Evolutionary conservation across 1,140 invertebrate genomes (phyloP), one percentile per base, ranked within the genome.

Genomic region (Trichonephila clavata): DNA sequence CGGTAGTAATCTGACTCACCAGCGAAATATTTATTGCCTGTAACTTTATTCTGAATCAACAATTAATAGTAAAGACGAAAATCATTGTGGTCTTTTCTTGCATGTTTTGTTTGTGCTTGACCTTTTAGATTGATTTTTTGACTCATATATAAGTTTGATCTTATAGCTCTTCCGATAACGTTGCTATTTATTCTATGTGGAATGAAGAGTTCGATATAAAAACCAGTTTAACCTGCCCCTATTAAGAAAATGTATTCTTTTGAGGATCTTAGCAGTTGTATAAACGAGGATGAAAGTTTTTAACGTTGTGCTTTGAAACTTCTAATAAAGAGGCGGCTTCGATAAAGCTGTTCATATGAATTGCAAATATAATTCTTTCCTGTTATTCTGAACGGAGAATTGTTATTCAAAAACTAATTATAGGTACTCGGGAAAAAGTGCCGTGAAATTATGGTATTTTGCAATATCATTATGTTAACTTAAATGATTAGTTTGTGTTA

Each of bases 1-100:
- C 81, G 20, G 80, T 43, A 21, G 43, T 83, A 83, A 59, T 83
- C 81, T 83, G 81, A 83, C 43, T 83, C 81, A 83, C 20, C 57
- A 50, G n/a, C 50, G 39, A 83, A 83, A 27, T 83, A 83, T 83
- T 83, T 83, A 83, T 83, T 57, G 81, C 81, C 43, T 16, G 39
- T n/a, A 50, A 59, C 50, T 83, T 50, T 50, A 10, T 50, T 83
- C 81, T 83, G 81, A 83, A 83, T 59, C 81, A 59, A 43, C 43
- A 59, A 83, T 57, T 83, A 50, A 57, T 59, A 57, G 13, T 83
- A 16, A 83, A 57, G 50, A 10, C 10, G 57, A 83, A 83, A 83
- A 24, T 24, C 16, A n/a, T 59, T 24, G 39, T n/a, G 43, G 81
- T 21, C 18, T 57, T 83, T 81, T 39, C 27, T 50, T 43, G 32